Evolutionary conservation across 2,888 invertebrate genomes (phyloP), one percentile per base, ranked within the genome.

Genomic region (Sarcophaga caerulescens): DNA sequence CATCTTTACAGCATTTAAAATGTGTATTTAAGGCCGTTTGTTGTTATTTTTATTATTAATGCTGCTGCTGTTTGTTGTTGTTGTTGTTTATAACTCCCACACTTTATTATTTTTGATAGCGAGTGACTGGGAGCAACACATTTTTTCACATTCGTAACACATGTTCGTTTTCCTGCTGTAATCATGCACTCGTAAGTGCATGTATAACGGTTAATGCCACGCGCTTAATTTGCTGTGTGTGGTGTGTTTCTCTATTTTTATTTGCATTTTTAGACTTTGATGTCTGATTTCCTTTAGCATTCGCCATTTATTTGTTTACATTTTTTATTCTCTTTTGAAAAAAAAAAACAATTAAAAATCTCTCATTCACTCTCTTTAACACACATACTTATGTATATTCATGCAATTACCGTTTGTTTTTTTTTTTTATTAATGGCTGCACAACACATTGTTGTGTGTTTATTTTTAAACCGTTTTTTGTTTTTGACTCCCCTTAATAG

Each of bases 231-330:
- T 85, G 80, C 80, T 79, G 45, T 74, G 23, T 76, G 76, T 82
- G 25, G 35, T 10, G 8, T 35, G 2, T 35, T 1, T 35, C 12
- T 74, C 35, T 75, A 81, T 63, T 84, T 82, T 86, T 84, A 85
- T 84, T 86, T 87, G 77, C 85, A 81, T 77, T 80, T 80, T 65
- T 69, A 19, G 77, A 76, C 47, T 63, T 68, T 81, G 81, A 65
- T 86, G 81, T 10, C 60, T 74, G 81, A 77, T 77, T 74, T 83
- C 77, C 80, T 74, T 70, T 65, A 69, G 62, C 57, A 35, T 75
- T 71, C 63, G 66, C 63, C 19, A 45, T 17, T 71, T 69, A 47
- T 57, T 79, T 25, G 63, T 57, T 63, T 21, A 57, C 63, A 14
- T 69, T 69, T 69, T n/a, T 65, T 62, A n/a, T 23, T 62, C 35